Evolutionary conservation across 2,888 invertebrate species (phyloP), one percentile per base, ranked within the genome.

Genomic region (Dolomedes plantarius): DNA sequence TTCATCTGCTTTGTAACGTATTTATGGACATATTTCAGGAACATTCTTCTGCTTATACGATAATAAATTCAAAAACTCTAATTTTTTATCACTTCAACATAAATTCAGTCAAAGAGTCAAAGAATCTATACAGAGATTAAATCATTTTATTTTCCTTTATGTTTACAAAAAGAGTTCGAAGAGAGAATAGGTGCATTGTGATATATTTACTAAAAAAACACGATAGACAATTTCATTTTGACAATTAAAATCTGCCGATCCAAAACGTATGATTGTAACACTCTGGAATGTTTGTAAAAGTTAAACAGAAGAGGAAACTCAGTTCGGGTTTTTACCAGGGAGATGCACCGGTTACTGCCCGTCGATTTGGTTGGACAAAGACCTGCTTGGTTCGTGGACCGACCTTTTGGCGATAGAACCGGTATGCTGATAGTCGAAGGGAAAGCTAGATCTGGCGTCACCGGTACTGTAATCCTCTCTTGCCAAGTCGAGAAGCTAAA

Each of bases 351-450:
- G 11, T 64, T 41, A 79, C 50, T 85, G 62, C 3, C 13, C 69
- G 41, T 78, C 72, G 19, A 71, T 16, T 29, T 85, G 78, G 28
- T 56, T 74, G 3, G 67, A 50, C 19, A 68, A 28, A 29, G 41
- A 5, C 23, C 73, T 39, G n/a, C 68, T 77, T 23, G 78, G 50
- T n/a, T 79, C 85, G 23, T 69, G 67, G 2, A 85, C 32, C 11
- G 85, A 78, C n/a, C 85, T 56, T 39, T 85, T 85, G 36, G 68
- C 78, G 29, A 85, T 73, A 3, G 85, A 64, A 9, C 78, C 41
- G 6, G 74, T 62, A 16, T 56, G 56, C 11, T 78, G 85, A 69
- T 68, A 78, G 2, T 85, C 85, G 41, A 78, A 85, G 19, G 85
- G 85, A 28, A 56, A 85, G 46, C 28, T 85, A 41, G 85, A 74